Evolutionary conservation across 1,140 invertebrate species (phyloP).

Genomic region (Nasonia vitripennis): DNA sequence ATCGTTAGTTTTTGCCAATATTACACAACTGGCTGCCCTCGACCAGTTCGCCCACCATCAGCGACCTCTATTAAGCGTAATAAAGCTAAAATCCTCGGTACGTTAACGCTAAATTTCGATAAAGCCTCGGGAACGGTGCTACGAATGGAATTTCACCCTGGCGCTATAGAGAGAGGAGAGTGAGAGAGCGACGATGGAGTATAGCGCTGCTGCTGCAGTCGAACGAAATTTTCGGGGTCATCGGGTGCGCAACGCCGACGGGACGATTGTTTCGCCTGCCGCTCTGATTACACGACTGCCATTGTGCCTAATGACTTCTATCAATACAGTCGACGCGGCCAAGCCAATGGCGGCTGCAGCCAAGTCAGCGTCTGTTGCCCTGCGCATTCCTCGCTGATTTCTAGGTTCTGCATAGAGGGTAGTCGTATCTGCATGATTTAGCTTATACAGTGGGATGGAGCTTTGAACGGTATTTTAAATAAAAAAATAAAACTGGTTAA

Average conservation of each 20-base stretch:
- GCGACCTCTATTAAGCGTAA: not conserved
- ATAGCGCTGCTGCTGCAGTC: not conserved
- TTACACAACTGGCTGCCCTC: not conserved
- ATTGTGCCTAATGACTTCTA: constrained; percentile 1
- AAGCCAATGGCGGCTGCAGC: not conserved
- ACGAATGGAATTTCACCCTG: not conserved
- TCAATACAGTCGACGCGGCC: not conserved
- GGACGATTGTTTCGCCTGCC: not conserved
- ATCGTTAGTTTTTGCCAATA: not conserved
- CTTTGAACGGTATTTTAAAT: too few relatives aligned
- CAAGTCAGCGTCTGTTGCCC: not conserved
- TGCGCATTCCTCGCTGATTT: not conserved
- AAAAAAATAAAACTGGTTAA: too few relatives aligned
- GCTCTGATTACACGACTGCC: not conserved
- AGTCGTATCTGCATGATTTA: too few relatives aligned
- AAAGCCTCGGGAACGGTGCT: not conserved
- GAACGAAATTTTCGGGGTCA: constrained; percentile 22
- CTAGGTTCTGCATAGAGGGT: not conserved
- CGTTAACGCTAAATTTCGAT: not conserved
- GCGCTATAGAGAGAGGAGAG: too few relatives aligned
- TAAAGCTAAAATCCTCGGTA: not conserved
- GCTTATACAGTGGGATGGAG: too few relatives aligned
- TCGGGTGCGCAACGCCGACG: not conserved
- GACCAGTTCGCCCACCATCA: not conserved
- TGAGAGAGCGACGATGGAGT: not conserved